Percentiles rank a stretch among this genome's conserved stretches.
These are phyloP conservation scores for Pentamera pediparva DNA, from an alignment of 53 echinoderm and acorn worm genomes.

Conservation along the genomic window DNA sequence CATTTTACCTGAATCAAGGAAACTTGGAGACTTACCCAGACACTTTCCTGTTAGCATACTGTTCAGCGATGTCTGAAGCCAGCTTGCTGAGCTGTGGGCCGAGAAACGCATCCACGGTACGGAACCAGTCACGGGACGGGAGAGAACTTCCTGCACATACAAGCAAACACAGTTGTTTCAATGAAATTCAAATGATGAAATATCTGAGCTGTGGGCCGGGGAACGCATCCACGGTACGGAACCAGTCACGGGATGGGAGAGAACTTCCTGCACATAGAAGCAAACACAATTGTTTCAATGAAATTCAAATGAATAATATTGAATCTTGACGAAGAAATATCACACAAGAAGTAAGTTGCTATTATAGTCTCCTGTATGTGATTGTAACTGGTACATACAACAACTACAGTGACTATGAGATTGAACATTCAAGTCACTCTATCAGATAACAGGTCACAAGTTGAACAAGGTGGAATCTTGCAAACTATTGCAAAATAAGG, in stretches of 20 bases:
- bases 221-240: constrained; percentile 73
- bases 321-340: no score
- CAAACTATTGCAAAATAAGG: no score
- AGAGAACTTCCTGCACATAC: not conserved
- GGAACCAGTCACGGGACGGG: constrained; percentile 80
- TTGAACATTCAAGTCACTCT: no score
- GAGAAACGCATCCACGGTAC: constrained; percentile 74
- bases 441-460: no score
- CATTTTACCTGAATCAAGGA: not conserved
- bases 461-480: no score
- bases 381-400: no score
- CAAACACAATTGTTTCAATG: not conserved
- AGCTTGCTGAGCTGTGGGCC: constrained; percentile 90
- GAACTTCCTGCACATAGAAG: not conserved
- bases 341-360: no score
- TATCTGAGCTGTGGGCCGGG: constrained; percentile 93
- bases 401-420: no score
- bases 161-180: not conserved
- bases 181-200: not conserved
- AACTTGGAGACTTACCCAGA: constrained; percentile 45
- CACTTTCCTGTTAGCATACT: constrained; percentile 77
- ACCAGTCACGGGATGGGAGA: constrained; percentile 58
- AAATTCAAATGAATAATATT: not conserved
- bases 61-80: constrained; percentile 96
- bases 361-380: no score